A percentile compares a stretch with the other conserved stretches of the same genome.
Evolutionary conservation across 2,888 invertebrate species (phyloP).

Genomic region (Trissonchulus sp.): DNA sequence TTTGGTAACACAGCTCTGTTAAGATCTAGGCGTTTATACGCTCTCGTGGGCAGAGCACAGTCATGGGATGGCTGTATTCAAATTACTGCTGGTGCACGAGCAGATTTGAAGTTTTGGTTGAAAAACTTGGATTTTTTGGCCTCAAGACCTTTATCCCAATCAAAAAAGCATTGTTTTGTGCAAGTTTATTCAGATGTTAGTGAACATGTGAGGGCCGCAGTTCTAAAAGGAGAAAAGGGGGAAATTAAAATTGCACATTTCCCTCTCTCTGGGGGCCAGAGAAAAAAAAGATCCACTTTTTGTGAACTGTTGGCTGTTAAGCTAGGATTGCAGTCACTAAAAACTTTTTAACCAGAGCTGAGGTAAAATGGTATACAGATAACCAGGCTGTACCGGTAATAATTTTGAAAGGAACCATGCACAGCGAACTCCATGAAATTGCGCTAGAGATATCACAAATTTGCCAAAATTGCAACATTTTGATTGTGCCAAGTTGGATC

Average conservation of each 20-base stretch:
- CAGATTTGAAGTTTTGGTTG: no score
- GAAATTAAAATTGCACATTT: neutral
- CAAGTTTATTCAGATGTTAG: neutral
- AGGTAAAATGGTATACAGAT: neutral
- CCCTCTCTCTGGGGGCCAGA: neutral
- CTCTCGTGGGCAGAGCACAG: neutral
- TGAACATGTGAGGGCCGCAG: neutral
- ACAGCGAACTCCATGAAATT: neutral
- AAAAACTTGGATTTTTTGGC: no score
- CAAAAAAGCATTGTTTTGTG: neutral
- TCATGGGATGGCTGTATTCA: neutral
- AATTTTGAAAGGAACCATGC: neutral
- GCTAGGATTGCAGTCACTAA: neutral
- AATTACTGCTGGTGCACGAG: no score
- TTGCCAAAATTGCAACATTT: neutral
- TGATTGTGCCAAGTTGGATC: neutral
- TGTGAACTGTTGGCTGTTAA: slow-evolving; percentile 7
- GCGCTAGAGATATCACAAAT: neutral
- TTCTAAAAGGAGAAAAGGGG: neutral
- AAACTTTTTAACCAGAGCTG: neutral
- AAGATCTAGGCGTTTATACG: slow-evolving; percentile 8
- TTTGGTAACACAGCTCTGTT: neutral
- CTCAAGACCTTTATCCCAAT: neutral
- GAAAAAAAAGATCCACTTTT: neutral
- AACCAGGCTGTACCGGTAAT: neutral